phyloP scores from a whole-genome alignment of 2,797 vertebrate species.

The Muscicapa comitata region DNA sequence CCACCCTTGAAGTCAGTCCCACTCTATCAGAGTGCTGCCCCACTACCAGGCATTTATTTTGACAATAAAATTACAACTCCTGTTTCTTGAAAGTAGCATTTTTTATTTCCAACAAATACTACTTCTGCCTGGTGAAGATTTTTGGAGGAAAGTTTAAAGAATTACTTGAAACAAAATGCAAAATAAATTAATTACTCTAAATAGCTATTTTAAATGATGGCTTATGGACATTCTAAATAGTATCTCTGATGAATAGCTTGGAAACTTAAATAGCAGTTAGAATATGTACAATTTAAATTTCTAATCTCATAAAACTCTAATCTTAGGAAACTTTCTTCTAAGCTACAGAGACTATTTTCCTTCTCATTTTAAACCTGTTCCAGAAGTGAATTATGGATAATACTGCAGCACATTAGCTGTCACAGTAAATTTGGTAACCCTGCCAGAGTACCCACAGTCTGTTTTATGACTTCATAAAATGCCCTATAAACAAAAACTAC shows the following conservation, averaged over 20 bases:
- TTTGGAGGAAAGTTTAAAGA: neutral
- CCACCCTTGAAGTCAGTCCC: neutral
- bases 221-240: neutral
- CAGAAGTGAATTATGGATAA: neutral
- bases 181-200: neutral
- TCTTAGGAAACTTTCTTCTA: neutral
- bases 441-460: neutral
- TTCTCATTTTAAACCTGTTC: neutral
- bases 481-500: neutral
- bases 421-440: neutral
- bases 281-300: neutral
- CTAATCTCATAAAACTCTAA: neutral
- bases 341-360: neutral
- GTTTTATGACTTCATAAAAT: constrained; percentile 17
- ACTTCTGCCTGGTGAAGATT: neutral
- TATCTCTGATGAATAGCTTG: neutral
- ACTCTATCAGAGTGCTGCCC: neutral
- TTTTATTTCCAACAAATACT: neutral
- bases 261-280: neutral
- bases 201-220: neutral
- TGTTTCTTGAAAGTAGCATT: neutral
- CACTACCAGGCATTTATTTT: neutral
- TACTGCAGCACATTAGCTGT: neutral
- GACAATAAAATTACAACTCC: neutral
- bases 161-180: neutral